Base-by-base conservation (phyloP, 2,797 vertebrate species). In the Silurus aristotelis region DNA sequence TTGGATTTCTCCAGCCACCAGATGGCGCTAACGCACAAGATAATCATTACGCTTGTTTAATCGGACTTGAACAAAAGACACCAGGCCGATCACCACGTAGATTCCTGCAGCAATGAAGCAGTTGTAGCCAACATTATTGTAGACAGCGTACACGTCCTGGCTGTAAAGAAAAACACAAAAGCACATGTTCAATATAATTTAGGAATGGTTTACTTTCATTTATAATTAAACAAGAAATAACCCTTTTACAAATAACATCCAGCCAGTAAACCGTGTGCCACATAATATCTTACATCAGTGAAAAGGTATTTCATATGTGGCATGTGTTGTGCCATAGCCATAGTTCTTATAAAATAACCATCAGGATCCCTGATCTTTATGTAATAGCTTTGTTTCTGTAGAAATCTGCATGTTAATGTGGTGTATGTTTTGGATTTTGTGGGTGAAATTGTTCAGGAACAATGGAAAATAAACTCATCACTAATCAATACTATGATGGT, bases 21-120 rank as follows among this genome's bases (percentile, higher is more conserved):
- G 84, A 68, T 58, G 85, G 43, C 46, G 25, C 79, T 95, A 97
- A 89, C 94, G 96, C 89, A 96, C 96, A 92, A 97, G 92, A 89
- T 97, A 96, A 72, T 96, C 95, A 84, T 96, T 97, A 87, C 94
- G 94, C 79, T 96, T 95, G 91, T 96, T 96, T 86, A 97, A 93
- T 43, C 91, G 95, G 83, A 96, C 93, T 87, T 97, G 96, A 92
- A 95, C 96, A 90, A 95, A 95, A 14, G 96, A 96, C 82, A 96
- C 93, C 8, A 89, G 89, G 9, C 95, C 96, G 0, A 96, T 86
- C 58, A 95, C 70, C 5, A 96, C 66, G 64, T 97, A 97, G 83
- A 97, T 89, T 27, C 88, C 95, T 0, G 96, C 96, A 0, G 96
- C 96, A 38, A 97, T 96, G 93, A 97, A 97, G 87, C 96, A 97